Percentiles rank a stretch among this genome's conserved stretches.
Evolutionary conservation across 1,140 invertebrate genomes (phyloP).

Genomic region (Nephila pilipes): DNA sequence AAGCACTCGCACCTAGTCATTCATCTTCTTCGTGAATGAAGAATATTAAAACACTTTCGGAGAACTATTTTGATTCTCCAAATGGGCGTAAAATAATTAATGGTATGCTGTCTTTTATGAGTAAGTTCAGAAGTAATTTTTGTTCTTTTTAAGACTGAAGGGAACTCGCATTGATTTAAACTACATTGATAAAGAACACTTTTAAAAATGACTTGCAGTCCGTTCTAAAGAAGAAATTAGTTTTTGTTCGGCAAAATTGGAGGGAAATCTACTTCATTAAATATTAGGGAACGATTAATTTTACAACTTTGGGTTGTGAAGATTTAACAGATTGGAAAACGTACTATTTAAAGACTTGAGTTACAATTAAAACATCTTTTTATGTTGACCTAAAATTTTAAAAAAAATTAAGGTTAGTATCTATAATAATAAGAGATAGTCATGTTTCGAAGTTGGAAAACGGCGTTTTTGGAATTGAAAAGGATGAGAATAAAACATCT

Average conservation of each 20-base stretch:
- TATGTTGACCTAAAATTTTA: too few relatives aligned
- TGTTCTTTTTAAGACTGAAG: too few relatives aligned
- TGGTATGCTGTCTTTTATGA: constrained; percentile 1
- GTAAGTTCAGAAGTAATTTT: neutral
- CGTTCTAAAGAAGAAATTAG: neutral
- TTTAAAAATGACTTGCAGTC: neutral
- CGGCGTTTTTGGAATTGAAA: too few relatives aligned
- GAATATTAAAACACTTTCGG: constrained; percentile 47
- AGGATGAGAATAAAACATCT: too few relatives aligned
- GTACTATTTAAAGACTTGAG: neutral
- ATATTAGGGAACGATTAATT: neutral
- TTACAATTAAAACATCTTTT: too few relatives aligned
- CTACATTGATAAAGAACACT: neutral
- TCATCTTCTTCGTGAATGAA: neutral
- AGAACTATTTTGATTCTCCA: constrained; percentile 13
- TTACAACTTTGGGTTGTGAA: neutral
- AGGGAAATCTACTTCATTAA: constrained; percentile 16
- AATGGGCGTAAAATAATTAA: constrained; percentile 49
- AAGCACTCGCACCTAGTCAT: neutral
- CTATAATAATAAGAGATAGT: too few relatives aligned
- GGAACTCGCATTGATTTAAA: neutral
- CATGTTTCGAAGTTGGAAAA: too few relatives aligned
- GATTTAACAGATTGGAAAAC: neutral
- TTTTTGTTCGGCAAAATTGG: neutral
- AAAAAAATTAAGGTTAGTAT: too few relatives aligned